Evolutionary conservation across 2,888 invertebrate species (phyloP), one percentile per base, ranked within the genome.

Genomic region (Neoaliturus tenellus): DNA sequence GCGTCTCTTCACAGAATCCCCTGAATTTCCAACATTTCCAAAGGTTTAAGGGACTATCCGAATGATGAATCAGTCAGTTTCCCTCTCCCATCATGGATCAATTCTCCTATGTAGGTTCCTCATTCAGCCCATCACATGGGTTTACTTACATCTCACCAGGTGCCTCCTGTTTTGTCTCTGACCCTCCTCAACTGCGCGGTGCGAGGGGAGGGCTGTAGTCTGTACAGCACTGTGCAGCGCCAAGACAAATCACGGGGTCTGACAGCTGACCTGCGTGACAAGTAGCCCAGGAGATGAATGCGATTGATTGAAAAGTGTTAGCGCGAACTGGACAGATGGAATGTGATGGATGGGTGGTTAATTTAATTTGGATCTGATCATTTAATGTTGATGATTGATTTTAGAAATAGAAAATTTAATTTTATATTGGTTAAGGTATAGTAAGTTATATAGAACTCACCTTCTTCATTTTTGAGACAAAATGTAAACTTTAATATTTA

Each of bases 151-250:
- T 62, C 17, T 62, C 62, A 1, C 62, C 62, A 62, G 62, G 62
- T 62, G 62, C 17, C 28, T 28, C 14, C 8, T 62, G 62, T 62
- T 62, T 62, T 62, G 62, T 62, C 51, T 62, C 25, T 62, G 62
- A 62, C 62, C 62, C 62, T 62, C 62, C 62, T 17, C 31, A 28
- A 51, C 23, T 23, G 20, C 44, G 17, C n/a, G n/a, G n/a, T 44
- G 35, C 17, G 51, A 23, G 20, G 51, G 23, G 23, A 4, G 39
- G 39, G 12, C 39, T 10, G 20, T 5, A 23, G 3, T 20, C 51
- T 51, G 23, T 51, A 51, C 20, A 51, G 23, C 51, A 51, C 23
- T 23, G 23, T 23, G 23, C 51, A 51, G 5, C 51, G 23, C 20
- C 20, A 51, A 51, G 51, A 51, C 51, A 51, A 51, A 51, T 51